Base-by-base conservation (phyloP, 1,140 invertebrate genomes). In the Drosophila grimshawi region DNA sequence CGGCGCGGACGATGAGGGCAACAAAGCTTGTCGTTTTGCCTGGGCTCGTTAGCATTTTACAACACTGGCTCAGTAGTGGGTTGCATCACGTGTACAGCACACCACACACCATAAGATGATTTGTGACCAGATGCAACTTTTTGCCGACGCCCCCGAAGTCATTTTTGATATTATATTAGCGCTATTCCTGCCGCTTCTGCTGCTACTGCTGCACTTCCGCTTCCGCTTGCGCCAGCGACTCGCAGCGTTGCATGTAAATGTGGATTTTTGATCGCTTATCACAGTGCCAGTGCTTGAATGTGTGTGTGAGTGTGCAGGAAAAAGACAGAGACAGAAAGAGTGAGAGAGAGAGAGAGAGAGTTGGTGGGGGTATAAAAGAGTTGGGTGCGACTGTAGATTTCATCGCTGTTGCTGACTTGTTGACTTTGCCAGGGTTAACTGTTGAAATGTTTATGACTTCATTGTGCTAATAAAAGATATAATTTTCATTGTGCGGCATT, bases 151-250 rank as follows among this genome's bases (percentile, higher is more conserved):
- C 83, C 81, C 76, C 83, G 83, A 76, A 86, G 85, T 85, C 85
- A 88, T 86, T 86, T 86, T 86, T 88, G 83, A 88, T 86, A 88
- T 86, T 86, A 89, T 86, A 88, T 86, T 80, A 70, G 85, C 66
- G 82, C 75, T 81, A 74, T 61, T 72, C 37, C 35, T 67, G 51
- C 19, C 78, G 63, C 62, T 29, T 7, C 19, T 64, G 63, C 62
- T 29, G n/a, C 19, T 64, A 32, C 55, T 46, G 46, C 66, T 72
- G 85, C 80, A 86, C 83, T 83, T 86, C 83, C 83, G 83, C 53
- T 86, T 86, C 83, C 83, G 83, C 56, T 88, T 69, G 62, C 65
- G 55, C 69, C 67, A 57, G 67, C 68, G 41, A 70, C 52, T 73
- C 48, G 73, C 78, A 75, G 78, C 61, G 65, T 68, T 86, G 83